Conservation (phyloP, 1,140 invertebrate genomes). For the Drosophila triauraria region DNA sequence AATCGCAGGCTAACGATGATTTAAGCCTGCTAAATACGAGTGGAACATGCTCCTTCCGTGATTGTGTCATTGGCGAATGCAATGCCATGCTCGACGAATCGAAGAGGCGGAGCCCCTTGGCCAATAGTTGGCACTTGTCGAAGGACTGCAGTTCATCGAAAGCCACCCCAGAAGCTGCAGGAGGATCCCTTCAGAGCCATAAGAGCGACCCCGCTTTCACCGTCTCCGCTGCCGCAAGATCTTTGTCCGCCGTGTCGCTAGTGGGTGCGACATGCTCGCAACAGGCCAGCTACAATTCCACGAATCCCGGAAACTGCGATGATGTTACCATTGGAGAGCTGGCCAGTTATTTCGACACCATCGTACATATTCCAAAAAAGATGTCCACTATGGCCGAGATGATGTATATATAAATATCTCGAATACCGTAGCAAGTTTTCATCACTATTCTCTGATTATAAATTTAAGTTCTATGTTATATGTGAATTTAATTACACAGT, state of each 20-base stretch:
- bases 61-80: slow-evolving; percentile 67
- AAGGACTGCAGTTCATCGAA: slow-evolving; percentile 61
- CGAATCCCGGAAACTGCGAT: slow-evolving; percentile 86
- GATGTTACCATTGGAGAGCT: slow-evolving; percentile 95
- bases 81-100: slow-evolving; percentile 59
- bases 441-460: slow-evolving; percentile 20
- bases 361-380: slow-evolving; percentile 97
- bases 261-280: slow-evolving; percentile 86
- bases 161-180: not conserved
- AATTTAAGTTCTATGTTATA: slow-evolving; percentile 36
- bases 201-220: not conserved
- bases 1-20: slow-evolving; percentile 18
- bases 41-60: slow-evolving; percentile 56
- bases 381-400: slow-evolving; percentile 98
- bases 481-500: slow-evolving; percentile 46
- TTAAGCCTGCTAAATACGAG: slow-evolving; percentile 19
- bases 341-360: slow-evolving; percentile 96
- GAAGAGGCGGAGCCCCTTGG: slow-evolving; percentile 26
- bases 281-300: slow-evolving; percentile 87
- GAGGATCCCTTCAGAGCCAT: not conserved
- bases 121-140: slow-evolving; percentile 21
- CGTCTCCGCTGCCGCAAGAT: slow-evolving; percentile 1
- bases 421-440: slow-evolving; percentile 1
- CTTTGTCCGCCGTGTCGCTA: slow-evolving; percentile 13
- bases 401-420: slow-evolving; percentile 93